These are phyloP conservation scores for Alectoris magna DNA, from an alignment of 2,797 vertebrate species.

Conservation along the genomic window DNA sequence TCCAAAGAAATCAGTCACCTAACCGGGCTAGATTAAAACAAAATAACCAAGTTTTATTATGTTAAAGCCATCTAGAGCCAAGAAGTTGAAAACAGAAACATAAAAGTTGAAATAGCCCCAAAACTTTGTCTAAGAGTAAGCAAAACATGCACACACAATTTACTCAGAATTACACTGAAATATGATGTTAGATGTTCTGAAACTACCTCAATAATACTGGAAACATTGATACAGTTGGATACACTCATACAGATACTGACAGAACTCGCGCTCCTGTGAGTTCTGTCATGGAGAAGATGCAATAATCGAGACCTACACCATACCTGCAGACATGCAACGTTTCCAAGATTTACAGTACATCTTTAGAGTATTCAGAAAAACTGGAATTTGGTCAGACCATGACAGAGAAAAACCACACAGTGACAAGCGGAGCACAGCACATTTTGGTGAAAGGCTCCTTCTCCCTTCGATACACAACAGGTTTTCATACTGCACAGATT, in stretches of 20 bases:
- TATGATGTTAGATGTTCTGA: neutral
- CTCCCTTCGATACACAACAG: neutral
- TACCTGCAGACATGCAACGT: rapidly evolving
- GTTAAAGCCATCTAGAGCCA: neutral
- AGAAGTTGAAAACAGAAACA: neutral
- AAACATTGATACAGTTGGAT: neutral
- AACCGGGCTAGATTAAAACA: neutral
- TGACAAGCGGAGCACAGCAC: neutral
- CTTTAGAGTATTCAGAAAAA: neutral
- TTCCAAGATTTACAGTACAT: neutral
- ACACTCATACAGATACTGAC: neutral
- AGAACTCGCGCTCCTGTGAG: neutral
- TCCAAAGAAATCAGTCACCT: neutral
- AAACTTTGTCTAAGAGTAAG: neutral
- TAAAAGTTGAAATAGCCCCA: neutral
- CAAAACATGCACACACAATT: neutral
- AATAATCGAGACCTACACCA: neutral
- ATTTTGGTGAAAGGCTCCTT: neutral
- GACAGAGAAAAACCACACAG: neutral
- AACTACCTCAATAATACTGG: neutral
- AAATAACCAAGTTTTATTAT: neutral
- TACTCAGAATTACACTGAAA: neutral
- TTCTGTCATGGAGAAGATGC: neutral
- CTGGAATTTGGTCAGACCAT: neutral
- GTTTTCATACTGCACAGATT: neutral